phyloP scores from a whole-genome alignment of 2,888 invertebrate species.

The Agrochola circellaris region DNA sequence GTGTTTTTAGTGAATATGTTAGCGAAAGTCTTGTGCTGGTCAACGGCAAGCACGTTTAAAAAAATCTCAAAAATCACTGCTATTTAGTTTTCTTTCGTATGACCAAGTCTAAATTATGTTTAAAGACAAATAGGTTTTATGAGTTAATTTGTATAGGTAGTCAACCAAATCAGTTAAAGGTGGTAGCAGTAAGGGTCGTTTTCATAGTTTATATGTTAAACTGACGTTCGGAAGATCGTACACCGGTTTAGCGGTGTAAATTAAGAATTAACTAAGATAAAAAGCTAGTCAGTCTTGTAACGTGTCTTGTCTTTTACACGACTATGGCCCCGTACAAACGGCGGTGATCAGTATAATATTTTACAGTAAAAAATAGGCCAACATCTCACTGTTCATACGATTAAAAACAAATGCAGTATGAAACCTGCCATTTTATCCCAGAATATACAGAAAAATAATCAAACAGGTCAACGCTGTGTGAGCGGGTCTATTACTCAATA shows the following conservation, averaged over 20 bases:
- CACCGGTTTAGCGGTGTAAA: not conserved
- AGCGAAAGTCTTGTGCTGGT: not conserved
- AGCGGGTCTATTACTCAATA: not conserved
- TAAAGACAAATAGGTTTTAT: not conserved
- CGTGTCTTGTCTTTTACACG: too few species aligned
- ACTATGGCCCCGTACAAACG: not conserved
- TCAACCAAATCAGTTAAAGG: not conserved
- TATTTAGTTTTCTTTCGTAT: not conserved
- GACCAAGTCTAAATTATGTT: too few species aligned
- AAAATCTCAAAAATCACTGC: too few species aligned
- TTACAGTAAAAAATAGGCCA: not conserved
- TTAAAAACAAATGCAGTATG: too few species aligned
- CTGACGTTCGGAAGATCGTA: not conserved
- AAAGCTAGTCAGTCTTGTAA: not conserved
- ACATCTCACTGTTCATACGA: not conserved
- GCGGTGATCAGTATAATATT: not conserved
- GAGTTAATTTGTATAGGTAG: not conserved
- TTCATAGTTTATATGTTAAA: not conserved
- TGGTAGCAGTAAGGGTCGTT: too few species aligned
- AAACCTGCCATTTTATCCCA: fast-evolving
- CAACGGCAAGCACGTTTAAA: too few species aligned
- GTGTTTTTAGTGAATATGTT: not conserved
- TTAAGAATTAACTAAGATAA: not conserved
- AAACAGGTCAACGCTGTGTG: not conserved
- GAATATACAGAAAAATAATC: not conserved